Base-by-base conservation (phyloP, 2,113 vertebrate species). In the Condylura cristata region DNA sequence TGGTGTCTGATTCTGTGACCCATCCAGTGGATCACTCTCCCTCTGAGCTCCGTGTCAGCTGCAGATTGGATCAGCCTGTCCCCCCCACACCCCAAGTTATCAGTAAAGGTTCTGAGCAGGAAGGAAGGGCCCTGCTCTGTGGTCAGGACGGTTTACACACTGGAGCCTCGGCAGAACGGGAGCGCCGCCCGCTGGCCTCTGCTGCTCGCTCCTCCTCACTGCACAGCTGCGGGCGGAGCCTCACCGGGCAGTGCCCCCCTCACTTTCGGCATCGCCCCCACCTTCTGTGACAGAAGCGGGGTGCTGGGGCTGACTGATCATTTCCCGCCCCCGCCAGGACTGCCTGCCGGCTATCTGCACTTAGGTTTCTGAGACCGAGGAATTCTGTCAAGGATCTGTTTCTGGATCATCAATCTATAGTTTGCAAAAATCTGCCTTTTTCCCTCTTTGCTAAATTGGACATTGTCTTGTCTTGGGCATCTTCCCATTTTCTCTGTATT, bases 401-500 rank as follows among this genome's bases (percentile, higher is more conserved):
- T 84, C 53, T 39, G 60, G 30, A 12, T 85, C 24, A 48, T 34
- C 60, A 39, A 0, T 12, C 76, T 76, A 22, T 14, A 13, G 86
- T 89, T 71, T 66, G 46, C 85, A 63, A 13, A 61, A 61, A 46
- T 53, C 66, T 48, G 3, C 65, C 76, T 86, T 75, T 48, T 72
- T 34, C 79, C 7, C 37, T 8, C 17, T 81, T 75, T 60, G n/a
- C n/a, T 79, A 58, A 95, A 92, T 79, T 84, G 65, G 56, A 84
- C 75, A 9, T 39, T 84, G 82, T 74, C 95, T 93, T 80, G 53
- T 95, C 71, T 88, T 86, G 65, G 85, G 89, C 66, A 76, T 96
- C 80, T 96, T 95, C 72, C 60, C 89, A 76, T 90, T 96, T 95
- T 51, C 78, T 94, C 72, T 68, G 60, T 53, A 51, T 85, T 30